Evolutionary conservation across 2,797 vertebrate genomes (phyloP).

Genomic region (Pyrocephalus nanus): DNA sequence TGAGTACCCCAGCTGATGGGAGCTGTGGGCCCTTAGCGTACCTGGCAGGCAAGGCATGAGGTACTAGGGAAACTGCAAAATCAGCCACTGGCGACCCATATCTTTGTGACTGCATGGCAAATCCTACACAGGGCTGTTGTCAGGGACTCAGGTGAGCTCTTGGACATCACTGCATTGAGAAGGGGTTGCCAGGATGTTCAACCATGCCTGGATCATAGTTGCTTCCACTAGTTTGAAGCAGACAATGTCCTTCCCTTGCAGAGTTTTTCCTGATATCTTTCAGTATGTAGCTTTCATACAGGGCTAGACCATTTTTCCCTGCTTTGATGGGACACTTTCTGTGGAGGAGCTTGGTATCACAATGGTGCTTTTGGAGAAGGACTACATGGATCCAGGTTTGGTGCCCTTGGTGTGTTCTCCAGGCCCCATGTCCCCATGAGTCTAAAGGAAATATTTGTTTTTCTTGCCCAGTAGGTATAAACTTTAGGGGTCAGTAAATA

Average conservation of each 20-base stretch:
- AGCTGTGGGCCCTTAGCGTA: background rate
- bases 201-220: background rate
- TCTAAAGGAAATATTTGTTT: background rate
- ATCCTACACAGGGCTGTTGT: background rate
- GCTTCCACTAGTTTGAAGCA: background rate
- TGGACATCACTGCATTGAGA: background rate
- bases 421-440: background rate
- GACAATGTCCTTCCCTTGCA: background rate
- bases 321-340: background rate
- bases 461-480: background rate
- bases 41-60: background rate
- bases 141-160: background rate
- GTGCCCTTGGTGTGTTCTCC: background rate
- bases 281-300: background rate
- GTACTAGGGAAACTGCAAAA: background rate
- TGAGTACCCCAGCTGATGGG: background rate
- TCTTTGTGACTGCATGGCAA: background rate
- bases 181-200: background rate
- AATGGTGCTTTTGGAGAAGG: background rate
- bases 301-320: background rate
- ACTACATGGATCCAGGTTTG: background rate
- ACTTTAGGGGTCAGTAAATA: background rate
- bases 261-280: background rate
- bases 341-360: background rate
- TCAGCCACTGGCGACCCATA: too few species aligned